phyloP scores from a whole-genome alignment of 2,113 vertebrate species.

The Athene noctua region DNA sequence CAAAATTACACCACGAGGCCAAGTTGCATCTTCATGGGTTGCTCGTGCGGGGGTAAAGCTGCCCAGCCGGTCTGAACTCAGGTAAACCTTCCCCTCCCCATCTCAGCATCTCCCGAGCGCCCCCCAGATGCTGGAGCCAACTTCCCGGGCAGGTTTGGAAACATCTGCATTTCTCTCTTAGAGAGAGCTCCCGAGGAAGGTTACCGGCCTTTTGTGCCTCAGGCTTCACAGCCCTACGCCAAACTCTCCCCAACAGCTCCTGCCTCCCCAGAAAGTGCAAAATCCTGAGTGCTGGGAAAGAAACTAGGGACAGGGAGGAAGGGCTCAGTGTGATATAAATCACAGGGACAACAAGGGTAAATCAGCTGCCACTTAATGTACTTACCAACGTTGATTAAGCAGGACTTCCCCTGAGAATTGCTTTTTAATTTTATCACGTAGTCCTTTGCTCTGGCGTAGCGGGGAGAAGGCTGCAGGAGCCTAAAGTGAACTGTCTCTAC shows the following conservation, averaged over 20 bases:
- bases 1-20: not conserved
- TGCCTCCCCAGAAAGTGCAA: not conserved
- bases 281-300: not conserved
- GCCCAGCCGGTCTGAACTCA: not conserved
- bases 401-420: not conserved
- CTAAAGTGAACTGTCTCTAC: not conserved
- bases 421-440: not conserved
- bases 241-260: not conserved
- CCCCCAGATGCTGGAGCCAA: not conserved
- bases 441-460: not conserved
- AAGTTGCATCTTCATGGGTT: not conserved
- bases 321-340: not conserved
- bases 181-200: not conserved
- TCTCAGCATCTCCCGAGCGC: not conserved
- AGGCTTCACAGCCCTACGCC: not conserved
- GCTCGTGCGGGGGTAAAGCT: not conserved
- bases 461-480: not conserved
- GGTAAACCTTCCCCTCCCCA: not conserved
- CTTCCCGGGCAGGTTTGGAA: not conserved
- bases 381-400: not conserved
- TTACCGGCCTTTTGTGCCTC: rapidly evolving
- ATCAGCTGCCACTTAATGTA: not conserved
- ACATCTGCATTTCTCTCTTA: not conserved
- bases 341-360: not conserved
- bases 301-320: not conserved